phyloP scores from a whole-genome alignment of 2,888 invertebrate species.

The Graphium colonna region DNA sequence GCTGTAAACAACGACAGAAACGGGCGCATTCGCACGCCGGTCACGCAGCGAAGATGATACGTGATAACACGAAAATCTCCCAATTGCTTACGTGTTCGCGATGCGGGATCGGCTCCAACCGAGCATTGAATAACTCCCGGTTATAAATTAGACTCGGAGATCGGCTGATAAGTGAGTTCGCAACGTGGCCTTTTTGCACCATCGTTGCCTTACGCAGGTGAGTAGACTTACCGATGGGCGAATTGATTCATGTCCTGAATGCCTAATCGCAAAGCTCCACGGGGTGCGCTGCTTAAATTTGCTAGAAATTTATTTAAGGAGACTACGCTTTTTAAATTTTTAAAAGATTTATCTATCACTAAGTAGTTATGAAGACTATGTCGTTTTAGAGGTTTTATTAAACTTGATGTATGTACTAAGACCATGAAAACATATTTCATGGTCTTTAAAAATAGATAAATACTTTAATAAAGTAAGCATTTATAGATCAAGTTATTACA shows the following conservation, averaged over 20 bases:
- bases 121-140: slow-evolving; percentile 70
- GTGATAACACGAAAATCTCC: slow-evolving; percentile 79
- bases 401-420: too few relatives aligned
- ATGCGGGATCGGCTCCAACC: slow-evolving; percentile 50
- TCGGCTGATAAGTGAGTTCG: slow-evolving; percentile 68
- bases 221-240: slow-evolving; percentile 68
- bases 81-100: slow-evolving; percentile 78
- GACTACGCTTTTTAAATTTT: not conserved
- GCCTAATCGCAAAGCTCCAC: slow-evolving; percentile 40
- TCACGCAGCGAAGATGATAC: slow-evolving; percentile 75
- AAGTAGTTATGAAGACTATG: too few relatives aligned
- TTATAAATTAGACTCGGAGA: slow-evolving; percentile 72
- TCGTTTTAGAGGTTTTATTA: too few relatives aligned
- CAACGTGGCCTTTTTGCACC: slow-evolving; percentile 59
- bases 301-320: slow-evolving; percentile 6
- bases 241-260: slow-evolving; percentile 70
- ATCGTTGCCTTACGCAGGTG: slow-evolving; percentile 55
- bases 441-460: too few relatives aligned
- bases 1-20: slow-evolving; percentile 46
- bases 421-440: too few relatives aligned
- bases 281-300: slow-evolving; percentile 2
- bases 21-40: slow-evolving; percentile 48
- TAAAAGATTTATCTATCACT: too few relatives aligned
- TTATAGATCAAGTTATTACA: too few relatives aligned
- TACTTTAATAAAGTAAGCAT: too few relatives aligned